Evolutionary conservation across 1,140 invertebrate genomes (phyloP).

Genomic region (Lepidurus couesii): DNA sequence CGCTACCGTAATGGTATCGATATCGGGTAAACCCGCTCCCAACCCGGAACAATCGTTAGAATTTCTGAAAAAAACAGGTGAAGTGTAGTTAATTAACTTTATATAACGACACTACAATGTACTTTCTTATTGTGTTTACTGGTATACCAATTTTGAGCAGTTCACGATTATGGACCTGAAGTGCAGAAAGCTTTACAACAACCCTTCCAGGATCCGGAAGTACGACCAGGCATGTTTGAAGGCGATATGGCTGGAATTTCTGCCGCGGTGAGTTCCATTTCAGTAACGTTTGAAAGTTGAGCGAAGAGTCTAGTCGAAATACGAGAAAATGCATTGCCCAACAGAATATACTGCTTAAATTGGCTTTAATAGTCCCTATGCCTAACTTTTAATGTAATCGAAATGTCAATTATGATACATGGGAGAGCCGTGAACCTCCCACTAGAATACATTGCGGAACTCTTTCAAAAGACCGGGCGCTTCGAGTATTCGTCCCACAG

Average conservation of each 20-base stretch:
- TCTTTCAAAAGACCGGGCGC: too few species aligned
- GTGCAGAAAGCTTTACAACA: constrained; percentile 16
- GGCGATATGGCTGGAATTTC: constrained; percentile 58
- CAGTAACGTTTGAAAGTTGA: background rate
- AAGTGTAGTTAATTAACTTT: background rate
- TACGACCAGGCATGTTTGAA: constrained; percentile 59
- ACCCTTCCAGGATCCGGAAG: constrained; percentile 55
- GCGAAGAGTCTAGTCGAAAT: too few species aligned
- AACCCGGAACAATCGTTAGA: background rate
- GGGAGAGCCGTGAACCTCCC: too few species aligned
- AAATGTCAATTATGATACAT: too few species aligned
- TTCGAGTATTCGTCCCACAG: too few species aligned
- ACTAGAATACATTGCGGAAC: too few species aligned
- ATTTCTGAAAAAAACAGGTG: background rate
- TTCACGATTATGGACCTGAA: constrained; percentile 28
- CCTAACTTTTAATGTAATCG: too few species aligned
- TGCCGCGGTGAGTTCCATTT: constrained; percentile 14
- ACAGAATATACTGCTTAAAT: too few species aligned
- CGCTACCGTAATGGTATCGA: background rate
- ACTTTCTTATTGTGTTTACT: background rate
- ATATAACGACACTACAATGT: background rate
- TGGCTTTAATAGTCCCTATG: too few species aligned
- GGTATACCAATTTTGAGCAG: background rate
- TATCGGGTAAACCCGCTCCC: background rate
- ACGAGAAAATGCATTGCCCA: background rate